Conservation (phyloP, 2,888 invertebrate species). For the Choristoneura rosaceana region DNA sequence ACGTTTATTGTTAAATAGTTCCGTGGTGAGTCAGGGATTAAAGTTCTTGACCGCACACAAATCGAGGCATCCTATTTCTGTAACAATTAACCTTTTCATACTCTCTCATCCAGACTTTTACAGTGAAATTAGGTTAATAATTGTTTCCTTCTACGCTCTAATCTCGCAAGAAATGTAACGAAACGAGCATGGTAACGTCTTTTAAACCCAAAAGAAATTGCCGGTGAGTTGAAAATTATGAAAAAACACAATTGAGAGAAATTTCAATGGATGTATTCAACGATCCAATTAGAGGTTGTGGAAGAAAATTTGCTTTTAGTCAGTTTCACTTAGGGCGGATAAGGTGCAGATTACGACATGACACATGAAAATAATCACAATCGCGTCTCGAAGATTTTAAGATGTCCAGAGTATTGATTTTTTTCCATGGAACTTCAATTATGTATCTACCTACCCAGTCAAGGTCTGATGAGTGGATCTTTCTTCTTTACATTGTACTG, state of each 20-base stretch:
- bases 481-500: too few species aligned
- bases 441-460: too few species aligned
- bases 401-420: too few species aligned
- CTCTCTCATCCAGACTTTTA: not conserved
- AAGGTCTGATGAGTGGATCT: too few species aligned
- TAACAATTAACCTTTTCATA: not conserved
- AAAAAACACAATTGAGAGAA: slow-evolving; percentile 3
- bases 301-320: not conserved
- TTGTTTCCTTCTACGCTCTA: slow-evolving; percentile 2
- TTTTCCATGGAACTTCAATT: too few species aligned
- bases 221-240: slow-evolving; percentile 5
- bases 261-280: not conserved
- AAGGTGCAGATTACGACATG: too few species aligned
- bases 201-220: not conserved
- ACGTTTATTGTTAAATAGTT: too few species aligned
- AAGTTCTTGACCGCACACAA: not conserved
- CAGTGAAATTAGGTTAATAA: not conserved
- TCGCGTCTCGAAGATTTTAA: not conserved
- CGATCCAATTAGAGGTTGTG: slow-evolving; percentile 1
- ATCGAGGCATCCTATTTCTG: not conserved
- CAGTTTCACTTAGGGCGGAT: not conserved
- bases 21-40: too few species aligned
- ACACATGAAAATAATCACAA: not conserved
- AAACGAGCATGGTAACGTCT: slow-evolving; percentile 10
- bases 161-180: not conserved